Percentiles rank a stretch among this genome's conserved stretches.
These are phyloP conservation scores for Opisthograptis luteolata DNA, from an alignment of 2,888 invertebrate species.

Conservation along the genomic window DNA sequence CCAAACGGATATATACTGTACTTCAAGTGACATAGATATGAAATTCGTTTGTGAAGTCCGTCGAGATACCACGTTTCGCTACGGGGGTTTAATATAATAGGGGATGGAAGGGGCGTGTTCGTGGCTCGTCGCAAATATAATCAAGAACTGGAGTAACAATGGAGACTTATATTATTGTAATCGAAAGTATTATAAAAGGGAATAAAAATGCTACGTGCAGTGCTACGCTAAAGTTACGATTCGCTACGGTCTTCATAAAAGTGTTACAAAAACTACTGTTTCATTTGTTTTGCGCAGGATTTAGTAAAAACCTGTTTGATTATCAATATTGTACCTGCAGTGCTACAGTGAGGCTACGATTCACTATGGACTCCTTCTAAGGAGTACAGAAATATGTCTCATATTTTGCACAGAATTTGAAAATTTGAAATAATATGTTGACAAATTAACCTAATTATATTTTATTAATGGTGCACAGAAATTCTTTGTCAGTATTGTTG, in stretches of 20 bases:
- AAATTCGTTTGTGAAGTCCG: conserved; percentile 36
- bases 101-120: conserved; percentile 81
- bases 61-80: conserved; percentile 51
- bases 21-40: conserved; percentile 24
- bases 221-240: conserved; percentile 2
- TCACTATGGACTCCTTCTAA: neutral
- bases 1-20: conserved; percentile 32
- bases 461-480: too few relatives aligned
- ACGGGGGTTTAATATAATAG: conserved; percentile 67
- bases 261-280: too few relatives aligned
- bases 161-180: conserved; percentile 40
- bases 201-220: conserved; percentile 10
- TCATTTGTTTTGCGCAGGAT: too few relatives aligned
- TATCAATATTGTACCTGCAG: conserved; percentile 8
- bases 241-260: neutral
- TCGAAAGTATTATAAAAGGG: conserved; percentile 3
- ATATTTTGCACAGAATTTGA: too few relatives aligned
- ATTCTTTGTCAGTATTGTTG: too few relatives aligned
- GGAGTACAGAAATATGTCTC: too few relatives aligned
- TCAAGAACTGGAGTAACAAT: conserved; percentile 63
- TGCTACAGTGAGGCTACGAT: neutral
- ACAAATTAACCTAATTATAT: too few relatives aligned
- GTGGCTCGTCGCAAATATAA: conserved; percentile 81
- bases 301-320: too few relatives aligned
- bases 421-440: too few relatives aligned